phyloP scores from a whole-genome alignment of 2,797 vertebrate species.

The Scolopax bukidnonensis region DNA sequence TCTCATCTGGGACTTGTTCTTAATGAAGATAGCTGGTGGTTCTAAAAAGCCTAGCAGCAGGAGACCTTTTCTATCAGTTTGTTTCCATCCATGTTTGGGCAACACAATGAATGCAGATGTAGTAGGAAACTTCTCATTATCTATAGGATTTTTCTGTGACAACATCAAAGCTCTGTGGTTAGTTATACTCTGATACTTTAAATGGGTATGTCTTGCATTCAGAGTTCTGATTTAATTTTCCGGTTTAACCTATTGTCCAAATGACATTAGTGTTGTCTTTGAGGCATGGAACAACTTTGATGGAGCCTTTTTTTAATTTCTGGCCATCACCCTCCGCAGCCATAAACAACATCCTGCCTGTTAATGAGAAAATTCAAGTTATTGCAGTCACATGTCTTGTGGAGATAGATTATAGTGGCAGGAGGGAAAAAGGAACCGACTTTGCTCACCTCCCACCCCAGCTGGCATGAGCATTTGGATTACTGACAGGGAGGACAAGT shows the following conservation, averaged over 20 bases:
- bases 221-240: slow-evolving; percentile 56
- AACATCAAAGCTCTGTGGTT: slow-evolving; percentile 62
- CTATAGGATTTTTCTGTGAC: slow-evolving; percentile 42
- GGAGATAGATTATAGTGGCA: background rate
- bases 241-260: slow-evolving; percentile 46
- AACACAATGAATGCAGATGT: slow-evolving; percentile 54
- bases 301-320: slow-evolving; percentile 41
- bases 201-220: background rate
- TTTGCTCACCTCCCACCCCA: background rate
- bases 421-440: background rate
- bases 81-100: slow-evolving; percentile 43
- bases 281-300: slow-evolving; percentile 51
- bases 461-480: background rate
- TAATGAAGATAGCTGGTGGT: background rate
- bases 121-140: slow-evolving; percentile 63
- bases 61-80: slow-evolving; percentile 15
- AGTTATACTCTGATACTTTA: slow-evolving; percentile 25
- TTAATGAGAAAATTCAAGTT: slow-evolving; percentile 50
- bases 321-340: background rate
- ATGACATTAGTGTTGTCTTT: slow-evolving; percentile 44
- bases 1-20: background rate
- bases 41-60: slow-evolving; percentile 10
- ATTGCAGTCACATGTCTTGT: slow-evolving; percentile 34
- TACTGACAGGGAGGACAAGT: background rate
- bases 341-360: slow-evolving; percentile 49